Conservation (phyloP, 2,888 invertebrate species). For the Drosophila quinaria region DNA sequence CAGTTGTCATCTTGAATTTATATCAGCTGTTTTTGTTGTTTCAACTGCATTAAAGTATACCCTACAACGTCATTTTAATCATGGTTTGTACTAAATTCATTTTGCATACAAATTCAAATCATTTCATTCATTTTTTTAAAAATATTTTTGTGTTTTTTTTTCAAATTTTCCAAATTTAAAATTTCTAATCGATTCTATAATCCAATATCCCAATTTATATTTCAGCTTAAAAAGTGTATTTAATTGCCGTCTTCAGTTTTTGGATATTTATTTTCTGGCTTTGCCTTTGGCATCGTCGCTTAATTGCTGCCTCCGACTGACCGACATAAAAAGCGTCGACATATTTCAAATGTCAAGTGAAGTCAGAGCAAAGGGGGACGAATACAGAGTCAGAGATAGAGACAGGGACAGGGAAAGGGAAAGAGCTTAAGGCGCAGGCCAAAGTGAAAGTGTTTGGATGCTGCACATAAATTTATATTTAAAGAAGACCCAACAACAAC, state of each 20-base stretch:
- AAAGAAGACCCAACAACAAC: constrained; percentile 49
- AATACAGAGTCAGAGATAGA: neutral
- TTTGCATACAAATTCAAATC: no score
- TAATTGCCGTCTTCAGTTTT: neutral
- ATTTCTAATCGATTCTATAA: no score
- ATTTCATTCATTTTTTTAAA: no score
- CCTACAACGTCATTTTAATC: neutral
- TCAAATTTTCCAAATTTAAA: no score
- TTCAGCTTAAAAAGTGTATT: constrained; percentile 25
- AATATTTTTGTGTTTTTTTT: no score
- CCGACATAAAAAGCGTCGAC: constrained; percentile 72
- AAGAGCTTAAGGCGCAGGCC: constrained; percentile 43
- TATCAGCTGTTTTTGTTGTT: constrained; percentile 24
- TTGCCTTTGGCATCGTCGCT: constrained; percentile 38
- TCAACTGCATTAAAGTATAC: constrained; percentile 28
- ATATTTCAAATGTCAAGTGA: constrained; percentile 74
- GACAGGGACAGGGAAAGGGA: constrained; percentile 1
- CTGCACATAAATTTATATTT: constrained; percentile 78
- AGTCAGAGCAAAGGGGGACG: constrained; percentile 5
- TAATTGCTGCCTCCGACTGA: constrained; percentile 67
- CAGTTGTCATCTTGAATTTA: constrained; percentile 60
- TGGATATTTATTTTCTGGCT: constrained; percentile 9
- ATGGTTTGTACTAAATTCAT: no score
- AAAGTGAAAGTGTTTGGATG: constrained; percentile 53
- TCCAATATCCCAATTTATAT: no score